phyloP scores from a whole-genome alignment of 2,888 invertebrate species.

The Spatulosminthurus flaviceps region DNA sequence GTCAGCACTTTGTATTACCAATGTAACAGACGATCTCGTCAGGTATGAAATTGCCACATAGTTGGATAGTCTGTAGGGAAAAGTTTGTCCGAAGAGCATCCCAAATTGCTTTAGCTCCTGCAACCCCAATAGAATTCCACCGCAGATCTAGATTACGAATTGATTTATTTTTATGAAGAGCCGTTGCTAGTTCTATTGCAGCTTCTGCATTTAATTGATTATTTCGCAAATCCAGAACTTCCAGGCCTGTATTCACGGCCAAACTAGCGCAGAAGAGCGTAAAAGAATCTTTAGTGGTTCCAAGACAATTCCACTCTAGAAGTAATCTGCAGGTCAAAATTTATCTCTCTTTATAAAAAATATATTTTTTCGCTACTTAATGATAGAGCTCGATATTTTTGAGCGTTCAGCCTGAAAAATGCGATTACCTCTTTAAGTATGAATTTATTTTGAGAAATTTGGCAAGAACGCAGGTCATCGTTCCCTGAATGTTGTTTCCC shows the following conservation, averaged over 20 bases:
- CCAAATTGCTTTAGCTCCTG: slow-evolving; percentile 66
- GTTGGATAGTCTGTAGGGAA: slow-evolving; percentile 64
- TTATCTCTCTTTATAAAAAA: too few relatives aligned
- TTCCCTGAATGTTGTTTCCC: slow-evolving; percentile 66
- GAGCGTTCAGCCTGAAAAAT: background rate
- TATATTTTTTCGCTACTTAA: too few relatives aligned
- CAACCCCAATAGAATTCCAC: slow-evolving; percentile 67
- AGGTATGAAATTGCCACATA: slow-evolving; percentile 67
- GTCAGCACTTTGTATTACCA: slow-evolving; percentile 56
- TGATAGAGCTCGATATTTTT: too few relatives aligned
- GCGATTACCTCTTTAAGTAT: slow-evolving; percentile 65
- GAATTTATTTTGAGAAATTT: slow-evolving; percentile 65
- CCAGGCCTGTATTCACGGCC: slow-evolving; percentile 65
- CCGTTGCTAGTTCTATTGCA: slow-evolving; percentile 64
- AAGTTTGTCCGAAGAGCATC: slow-evolving; percentile 65
- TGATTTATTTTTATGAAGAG: slow-evolving; percentile 65
- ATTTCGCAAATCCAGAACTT: slow-evolving; percentile 66
- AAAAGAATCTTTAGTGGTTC: slow-evolving; percentile 65
- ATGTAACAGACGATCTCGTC: slow-evolving; percentile 65
- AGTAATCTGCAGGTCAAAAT: slow-evolving; percentile 53
- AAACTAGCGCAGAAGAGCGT: slow-evolving; percentile 66
- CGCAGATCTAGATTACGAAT: slow-evolving; percentile 65
- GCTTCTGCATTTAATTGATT: slow-evolving; percentile 66
- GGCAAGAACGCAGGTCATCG: slow-evolving; percentile 65
- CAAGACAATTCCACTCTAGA: slow-evolving; percentile 67